A percentile compares a stretch with the other conserved stretches of the same genome.
Conservation (phyloP, 2,797 vertebrate species). For the Sebastes vulpes region DNA sequence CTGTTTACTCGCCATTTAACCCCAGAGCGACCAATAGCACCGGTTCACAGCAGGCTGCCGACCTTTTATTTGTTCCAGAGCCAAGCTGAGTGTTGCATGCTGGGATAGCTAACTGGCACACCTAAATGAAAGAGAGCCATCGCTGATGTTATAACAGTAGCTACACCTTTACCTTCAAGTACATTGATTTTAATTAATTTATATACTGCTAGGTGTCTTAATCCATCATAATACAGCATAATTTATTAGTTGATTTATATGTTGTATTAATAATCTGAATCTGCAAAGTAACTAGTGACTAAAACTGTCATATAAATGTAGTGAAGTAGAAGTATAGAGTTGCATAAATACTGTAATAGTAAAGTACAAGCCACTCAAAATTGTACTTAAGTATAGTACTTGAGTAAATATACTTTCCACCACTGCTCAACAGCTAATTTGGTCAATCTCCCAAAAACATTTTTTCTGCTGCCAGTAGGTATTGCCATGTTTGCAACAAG, state of each 20-base stretch:
- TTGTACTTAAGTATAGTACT: too few species aligned
- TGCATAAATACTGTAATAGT: not conserved
- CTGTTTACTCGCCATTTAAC: not conserved
- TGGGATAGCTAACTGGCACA: not conserved
- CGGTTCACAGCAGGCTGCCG: not conserved
- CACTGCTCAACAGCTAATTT: not conserved
- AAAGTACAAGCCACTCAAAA: not conserved
- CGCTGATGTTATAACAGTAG: not conserved
- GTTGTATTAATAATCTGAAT: not conserved
- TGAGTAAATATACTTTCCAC: not conserved
- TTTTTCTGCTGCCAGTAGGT: not conserved
- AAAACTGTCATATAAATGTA: not conserved
- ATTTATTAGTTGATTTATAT: too few species aligned
- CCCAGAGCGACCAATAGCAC: not conserved
- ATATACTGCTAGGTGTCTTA: fast-evolving
- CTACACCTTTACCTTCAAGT: not conserved
- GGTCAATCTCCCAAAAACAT: not conserved
- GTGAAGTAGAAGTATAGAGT: not conserved
- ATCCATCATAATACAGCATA: too few species aligned
- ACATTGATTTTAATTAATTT: too few species aligned
- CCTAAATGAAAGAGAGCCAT: not conserved
- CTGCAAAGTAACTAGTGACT: not conserved
- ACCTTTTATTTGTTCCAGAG: not conserved
- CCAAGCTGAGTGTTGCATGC: not conserved
- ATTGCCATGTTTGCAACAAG: not conserved